These are phyloP conservation scores for Sylvilagus floridanus DNA, from an alignment of 2,797 vertebrate species.

Conservation along the genomic window DNA sequence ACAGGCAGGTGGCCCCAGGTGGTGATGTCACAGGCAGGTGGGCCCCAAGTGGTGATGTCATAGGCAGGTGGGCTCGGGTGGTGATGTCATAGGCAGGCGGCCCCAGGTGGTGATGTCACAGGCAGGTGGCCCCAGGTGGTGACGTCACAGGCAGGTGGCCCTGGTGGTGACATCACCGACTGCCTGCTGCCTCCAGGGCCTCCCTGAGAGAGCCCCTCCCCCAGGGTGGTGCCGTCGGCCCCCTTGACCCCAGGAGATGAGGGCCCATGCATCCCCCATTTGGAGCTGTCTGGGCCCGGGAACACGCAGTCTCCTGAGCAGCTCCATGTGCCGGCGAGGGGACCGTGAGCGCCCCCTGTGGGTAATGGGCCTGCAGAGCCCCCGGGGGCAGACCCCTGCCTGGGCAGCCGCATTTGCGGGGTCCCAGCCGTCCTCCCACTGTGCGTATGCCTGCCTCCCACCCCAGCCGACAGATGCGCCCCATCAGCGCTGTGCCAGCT, in stretches of 20 bases:
- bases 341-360: accelerated
- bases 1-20: too few relatives aligned
- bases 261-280: not conserved
- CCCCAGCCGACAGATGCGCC: not conserved
- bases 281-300: not conserved
- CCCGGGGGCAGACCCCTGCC: too few relatives aligned
- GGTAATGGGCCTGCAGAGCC: not conserved
- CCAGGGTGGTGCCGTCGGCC: not conserved
- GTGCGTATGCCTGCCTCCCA: not conserved
- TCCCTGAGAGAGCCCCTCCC: not conserved
- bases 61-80: too few relatives aligned
- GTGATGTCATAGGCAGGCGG: too few relatives aligned
- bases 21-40: too few relatives aligned
- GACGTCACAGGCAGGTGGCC: too few relatives aligned
- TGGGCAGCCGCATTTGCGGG: not conserved
- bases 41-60: too few relatives aligned
- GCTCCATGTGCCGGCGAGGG: not conserved
- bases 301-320: not conserved
- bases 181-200: not conserved
- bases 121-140: too few relatives aligned
- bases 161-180: too few relatives aligned
- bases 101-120: too few relatives aligned
- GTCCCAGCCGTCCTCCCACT: accelerated
- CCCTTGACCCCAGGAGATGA: accelerated
- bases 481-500: not conserved